Base-by-base conservation (phyloP, 2,888 invertebrate genomes). In the Himalopsyche tibetana region DNA sequence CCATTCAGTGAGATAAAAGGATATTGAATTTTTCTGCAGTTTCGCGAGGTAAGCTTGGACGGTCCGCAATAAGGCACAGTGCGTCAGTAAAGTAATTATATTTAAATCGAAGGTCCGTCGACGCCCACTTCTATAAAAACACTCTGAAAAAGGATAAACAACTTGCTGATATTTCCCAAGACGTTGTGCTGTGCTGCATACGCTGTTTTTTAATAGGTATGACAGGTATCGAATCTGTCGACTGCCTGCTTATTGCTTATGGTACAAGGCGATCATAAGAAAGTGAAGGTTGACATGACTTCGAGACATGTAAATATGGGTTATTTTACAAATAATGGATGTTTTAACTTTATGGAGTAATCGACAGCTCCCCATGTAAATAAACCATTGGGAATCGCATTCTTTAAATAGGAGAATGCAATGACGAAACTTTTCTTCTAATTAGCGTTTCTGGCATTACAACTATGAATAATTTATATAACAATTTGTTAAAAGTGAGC, bases 51-150 rank as follows among this genome's bases (percentile, higher is more conserved):
- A 15, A 51, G 5, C 40, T 80, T 86, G 55, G 51, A 51, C 51
- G 51, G 51, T 51, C 51, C 51, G 69, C 85, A 51, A 80, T 74
- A 55, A 42, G 69, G 42, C 86, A 87, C 83, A 38, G 74, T 88
- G 84, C 83, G 80, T 82, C 82, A 86, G 55, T 81, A 69, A 82
- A 84, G 87, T 86, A 89, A 87, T 88, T 86, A 74, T 74, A 74
- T 74, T 74, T 74, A 74, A 74, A 74, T 74, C 74, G 74, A 74
- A 74, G 74, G 74, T 74, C 69, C 82, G 19, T 45, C 28, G 38
- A 19, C 40, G 81, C 55, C 40, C 81, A 84, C 36, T 45, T 80
- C 40, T 6, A 11, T 63, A 74, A 84, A 82, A 83, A 83, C 81
- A 85, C 74, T 74, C 74, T 74, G 74, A 74, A 74, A 74, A 74